Base-by-base conservation (phyloP, 1,140 invertebrate genomes). In the Musca domestica region DNA sequence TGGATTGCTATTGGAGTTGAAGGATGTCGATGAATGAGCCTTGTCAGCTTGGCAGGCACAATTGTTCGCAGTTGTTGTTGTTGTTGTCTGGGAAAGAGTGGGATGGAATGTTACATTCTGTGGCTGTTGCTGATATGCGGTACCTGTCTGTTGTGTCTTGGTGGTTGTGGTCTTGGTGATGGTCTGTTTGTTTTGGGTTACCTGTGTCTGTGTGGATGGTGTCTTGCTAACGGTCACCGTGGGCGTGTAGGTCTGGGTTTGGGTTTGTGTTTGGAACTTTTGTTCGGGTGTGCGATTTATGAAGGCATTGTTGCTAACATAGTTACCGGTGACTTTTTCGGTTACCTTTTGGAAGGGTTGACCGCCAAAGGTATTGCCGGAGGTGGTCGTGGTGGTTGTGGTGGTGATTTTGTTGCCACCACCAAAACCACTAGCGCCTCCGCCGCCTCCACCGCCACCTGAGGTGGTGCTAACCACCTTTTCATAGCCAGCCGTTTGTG, bases 31-130 rank as follows among this genome's bases (percentile, higher is more conserved):
- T 76, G 78, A 76, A 69, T 76, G 77, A 66, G 72, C 71, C 69
- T 73, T 75, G 69, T 79, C 77, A 65, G 74, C 72, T 73, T 76
- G 76, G 72, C 77, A 80, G 61, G 74, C 69, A 69, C 77, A 80
- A 71, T 71, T 71, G 67, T 76, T 72, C 56, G 71, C 72, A 70
- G 74, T 76, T 71, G n/a, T n/a, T n/a, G n/a, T n/a, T n/a, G n/a
- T n/a, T n/a, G 75, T 71, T 69, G 71, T 74, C 17, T 70, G 70
- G 73, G 69, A 17, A 41, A 22, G 4, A 65, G 74, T 74, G 72
- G 76, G 74, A 76, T 73, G 77, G 25, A 74, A 77, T 47, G 77
- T 75, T 77, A 77, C 74, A 69, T 79, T 76, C 70, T 52, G 52
- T 20, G n/a, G n/a, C n/a, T 14, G 52, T 52, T 48, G 63, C 34